These are phyloP conservation scores for Hemibagrus wyckioides DNA, from an alignment of 2,113 vertebrate genomes.

Conservation along the genomic window DNA sequence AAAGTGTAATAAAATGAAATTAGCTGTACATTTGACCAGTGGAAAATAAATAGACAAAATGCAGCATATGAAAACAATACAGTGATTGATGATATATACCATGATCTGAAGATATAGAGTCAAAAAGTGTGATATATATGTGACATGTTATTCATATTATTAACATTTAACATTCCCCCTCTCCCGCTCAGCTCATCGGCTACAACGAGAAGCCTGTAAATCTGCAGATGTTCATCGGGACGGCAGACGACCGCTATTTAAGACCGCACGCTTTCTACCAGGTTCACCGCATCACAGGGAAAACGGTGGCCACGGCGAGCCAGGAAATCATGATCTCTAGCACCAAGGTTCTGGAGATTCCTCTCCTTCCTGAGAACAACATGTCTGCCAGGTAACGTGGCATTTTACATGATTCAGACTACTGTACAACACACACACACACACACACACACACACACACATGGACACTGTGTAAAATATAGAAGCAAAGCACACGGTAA, in stretches of 20 bases:
- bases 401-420: conserved; percentile 54
- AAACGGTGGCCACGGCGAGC: conserved; percentile 96
- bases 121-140: background rate
- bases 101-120: too few species aligned
- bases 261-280: conserved; percentile 98
- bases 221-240: conserved; percentile 98
- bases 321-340: conserved; percentile 93
- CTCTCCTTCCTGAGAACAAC: conserved; percentile 94
- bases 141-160: background rate
- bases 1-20: too few species aligned
- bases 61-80: too few species aligned
- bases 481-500: conserved; percentile 47
- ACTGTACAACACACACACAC: background rate
- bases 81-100: too few species aligned
- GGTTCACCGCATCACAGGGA: conserved; percentile 98
- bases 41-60: too few species aligned
- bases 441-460: conserved; percentile 49
- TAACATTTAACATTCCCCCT: background rate
- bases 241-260: conserved; percentile 95
- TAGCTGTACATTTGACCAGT: too few species aligned
- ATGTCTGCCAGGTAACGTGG: conserved; percentile 91
- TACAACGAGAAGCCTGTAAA: conserved; percentile 95
- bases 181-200: conserved; percentile 82
- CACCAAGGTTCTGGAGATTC: conserved; percentile 97
- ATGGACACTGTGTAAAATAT: conserved; percentile 51